Percentiles rank a stretch among this genome's conserved stretches.
phyloP scores from a whole-genome alignment of 2,888 invertebrate genomes.

The Icerya purchasi region DNA sequence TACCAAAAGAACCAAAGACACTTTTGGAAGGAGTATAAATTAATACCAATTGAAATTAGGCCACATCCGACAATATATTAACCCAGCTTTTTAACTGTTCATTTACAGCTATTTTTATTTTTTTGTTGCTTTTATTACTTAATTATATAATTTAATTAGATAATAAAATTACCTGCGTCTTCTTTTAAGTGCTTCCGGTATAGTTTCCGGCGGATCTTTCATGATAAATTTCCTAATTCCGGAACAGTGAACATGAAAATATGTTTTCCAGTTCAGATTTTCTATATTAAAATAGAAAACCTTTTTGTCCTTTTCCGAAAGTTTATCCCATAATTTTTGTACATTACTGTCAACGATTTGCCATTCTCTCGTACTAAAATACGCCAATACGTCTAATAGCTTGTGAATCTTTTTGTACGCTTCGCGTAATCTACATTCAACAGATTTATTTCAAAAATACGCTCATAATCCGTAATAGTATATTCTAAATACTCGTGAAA shows the following conservation, averaged over 20 bases:
- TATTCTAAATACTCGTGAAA: no score
- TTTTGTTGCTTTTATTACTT: no score
- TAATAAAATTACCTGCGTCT: conserved; percentile 58
- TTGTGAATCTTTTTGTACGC: conserved; percentile 1
- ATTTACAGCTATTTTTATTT: no score
- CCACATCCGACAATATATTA: no score
- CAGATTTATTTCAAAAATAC: background rate
- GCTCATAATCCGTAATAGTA: no score
- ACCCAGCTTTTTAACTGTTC: no score
- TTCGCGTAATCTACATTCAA: background rate
- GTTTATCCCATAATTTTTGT: background rate
- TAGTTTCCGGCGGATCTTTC: conserved; percentile 56
- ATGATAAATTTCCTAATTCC: conserved; percentile 67
- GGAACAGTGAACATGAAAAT: conserved; percentile 50
- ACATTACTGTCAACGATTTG: background rate
- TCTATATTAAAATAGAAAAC: conserved; percentile 36
- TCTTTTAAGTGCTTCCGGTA: conserved; percentile 53
- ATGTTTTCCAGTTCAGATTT: conserved; percentile 40
- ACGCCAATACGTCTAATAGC: background rate
- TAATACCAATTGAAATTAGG: no score
- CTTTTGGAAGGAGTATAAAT: no score
- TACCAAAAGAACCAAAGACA: no score
- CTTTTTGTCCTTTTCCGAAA: conserved; percentile 20
- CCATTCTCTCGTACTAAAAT: conserved; percentile 1
- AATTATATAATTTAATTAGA: no score